These are phyloP conservation scores for Notarius lentiginosus DNA, from an alignment of 2,113 vertebrate genomes.

Conservation along the genomic window DNA sequence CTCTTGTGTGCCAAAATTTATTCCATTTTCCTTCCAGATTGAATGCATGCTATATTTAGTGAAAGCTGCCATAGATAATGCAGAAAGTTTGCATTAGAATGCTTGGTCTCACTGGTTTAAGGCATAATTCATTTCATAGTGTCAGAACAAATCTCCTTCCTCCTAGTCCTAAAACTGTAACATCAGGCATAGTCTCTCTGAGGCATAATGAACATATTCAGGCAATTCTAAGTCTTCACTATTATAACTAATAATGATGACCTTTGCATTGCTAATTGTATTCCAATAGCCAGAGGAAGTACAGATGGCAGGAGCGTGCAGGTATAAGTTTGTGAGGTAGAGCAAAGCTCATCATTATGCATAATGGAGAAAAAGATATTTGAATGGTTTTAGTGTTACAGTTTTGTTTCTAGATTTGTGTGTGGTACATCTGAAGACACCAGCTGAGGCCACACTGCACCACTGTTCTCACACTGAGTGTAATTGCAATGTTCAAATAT, in stretches of 20 bases:
- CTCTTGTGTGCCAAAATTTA: background rate
- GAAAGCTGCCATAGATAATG: background rate
- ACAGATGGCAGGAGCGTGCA: background rate
- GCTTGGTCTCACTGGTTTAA: background rate
- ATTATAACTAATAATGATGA: slow-evolving; percentile 33
- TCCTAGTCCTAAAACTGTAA: background rate
- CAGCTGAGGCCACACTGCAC: background rate
- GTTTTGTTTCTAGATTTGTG: background rate
- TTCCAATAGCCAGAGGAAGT: background rate
- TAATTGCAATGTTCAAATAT: slow-evolving; percentile 1
- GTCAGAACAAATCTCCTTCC: background rate
- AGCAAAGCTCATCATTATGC: background rate
- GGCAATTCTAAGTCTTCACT: slow-evolving; percentile 5
- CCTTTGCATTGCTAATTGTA: slow-evolving; percentile 28
- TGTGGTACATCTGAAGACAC: background rate
- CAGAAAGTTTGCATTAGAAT: background rate
- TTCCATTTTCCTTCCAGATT: background rate
- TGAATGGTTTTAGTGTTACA: background rate
- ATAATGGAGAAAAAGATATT: background rate
- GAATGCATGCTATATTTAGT: background rate
- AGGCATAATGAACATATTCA: background rate
- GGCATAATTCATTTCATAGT: slow-evolving; percentile 1
- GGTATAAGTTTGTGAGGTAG: slow-evolving; percentile 14
- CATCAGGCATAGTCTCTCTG: background rate
- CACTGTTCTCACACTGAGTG: background rate